A percentile compares a stretch with the other conserved stretches of the same genome.
Conservation (phyloP, 1,140 invertebrate genomes). For the Heliothis subflexa region DNA sequence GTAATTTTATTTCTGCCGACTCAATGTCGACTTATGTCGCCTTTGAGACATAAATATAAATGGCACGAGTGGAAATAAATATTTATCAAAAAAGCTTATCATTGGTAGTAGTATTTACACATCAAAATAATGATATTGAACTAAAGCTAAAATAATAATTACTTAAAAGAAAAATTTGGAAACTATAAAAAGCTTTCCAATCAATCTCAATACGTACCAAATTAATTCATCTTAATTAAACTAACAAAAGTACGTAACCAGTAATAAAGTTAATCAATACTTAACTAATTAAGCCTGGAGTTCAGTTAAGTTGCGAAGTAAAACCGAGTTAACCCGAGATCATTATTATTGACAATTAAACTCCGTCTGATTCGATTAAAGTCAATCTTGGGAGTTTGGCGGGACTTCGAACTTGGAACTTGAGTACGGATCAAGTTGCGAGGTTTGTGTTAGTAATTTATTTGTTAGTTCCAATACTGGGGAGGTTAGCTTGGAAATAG, state of each 20-base stretch:
- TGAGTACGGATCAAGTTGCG: not conserved
- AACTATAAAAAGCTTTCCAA: not conserved
- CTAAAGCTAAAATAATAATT: no score
- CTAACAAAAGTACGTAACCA: slow-evolving; percentile 14
- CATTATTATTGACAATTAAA: slow-evolving; percentile 76
- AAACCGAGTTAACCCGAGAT: slow-evolving; percentile 67
- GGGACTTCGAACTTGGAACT: slow-evolving; percentile 16
- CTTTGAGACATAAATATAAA: no score
- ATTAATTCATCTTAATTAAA: not conserved
- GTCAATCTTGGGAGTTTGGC: slow-evolving; percentile 65
- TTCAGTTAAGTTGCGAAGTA: slow-evolving; percentile 64
- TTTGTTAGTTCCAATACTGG: not conserved
- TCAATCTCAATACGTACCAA: not conserved
- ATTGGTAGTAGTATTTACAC: no score
- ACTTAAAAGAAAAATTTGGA: no score
- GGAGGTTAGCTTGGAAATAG: no score
- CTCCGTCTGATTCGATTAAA: slow-evolving; percentile 71
- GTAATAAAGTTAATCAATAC: slow-evolving; percentile 49
- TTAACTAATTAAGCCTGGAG: slow-evolving; percentile 49
- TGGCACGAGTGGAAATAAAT: no score
- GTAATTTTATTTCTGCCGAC: no score
- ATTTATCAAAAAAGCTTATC: no score
- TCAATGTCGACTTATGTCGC: no score
- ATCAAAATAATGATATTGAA: no score
- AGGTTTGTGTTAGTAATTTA: not conserved